Evolutionary conservation across 2,113 vertebrate species (phyloP).

Genomic region (Melanerpes aurifrons): DNA sequence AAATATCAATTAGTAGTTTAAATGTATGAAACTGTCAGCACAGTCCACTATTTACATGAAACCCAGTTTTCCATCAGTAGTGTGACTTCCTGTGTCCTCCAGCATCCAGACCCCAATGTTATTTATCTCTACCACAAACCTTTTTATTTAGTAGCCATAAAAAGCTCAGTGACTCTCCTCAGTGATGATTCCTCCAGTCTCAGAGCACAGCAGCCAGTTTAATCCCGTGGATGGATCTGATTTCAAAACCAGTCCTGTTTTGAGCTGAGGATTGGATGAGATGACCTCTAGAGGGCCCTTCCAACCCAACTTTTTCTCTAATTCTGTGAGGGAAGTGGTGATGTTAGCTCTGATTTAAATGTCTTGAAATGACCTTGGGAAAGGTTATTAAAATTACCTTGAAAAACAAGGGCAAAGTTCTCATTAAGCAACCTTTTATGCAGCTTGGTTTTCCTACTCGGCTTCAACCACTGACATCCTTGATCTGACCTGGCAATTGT

Average conservation of each 20-base stretch:
- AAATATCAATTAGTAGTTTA: constrained; percentile 8
- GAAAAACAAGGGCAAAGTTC: not conserved
- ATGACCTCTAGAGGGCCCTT: not conserved
- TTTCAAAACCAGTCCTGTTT: not conserved
- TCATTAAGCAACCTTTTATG: not conserved
- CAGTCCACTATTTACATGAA: not conserved
- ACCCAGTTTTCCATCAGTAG: not conserved
- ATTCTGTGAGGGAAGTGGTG: not conserved
- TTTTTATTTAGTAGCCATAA: not conserved
- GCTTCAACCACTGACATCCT: not conserved
- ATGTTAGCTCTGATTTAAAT: not conserved
- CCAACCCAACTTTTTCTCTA: not conserved
- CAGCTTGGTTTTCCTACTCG: not conserved
- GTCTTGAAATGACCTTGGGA: not conserved
- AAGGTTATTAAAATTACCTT: not conserved
- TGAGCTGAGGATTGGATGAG: not conserved
- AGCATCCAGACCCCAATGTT: not conserved
- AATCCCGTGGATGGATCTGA: not conserved
- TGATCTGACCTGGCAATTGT: not conserved
- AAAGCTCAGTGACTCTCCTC: not conserved
- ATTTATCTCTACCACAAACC: not conserved
- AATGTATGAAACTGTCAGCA: not conserved
- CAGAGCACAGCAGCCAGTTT: not conserved
- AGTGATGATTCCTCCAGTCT: not conserved
- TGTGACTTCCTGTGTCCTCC: not conserved